Conservation (phyloP, 2,797 vertebrate genomes). For the Novumbra hubbsi region DNA sequence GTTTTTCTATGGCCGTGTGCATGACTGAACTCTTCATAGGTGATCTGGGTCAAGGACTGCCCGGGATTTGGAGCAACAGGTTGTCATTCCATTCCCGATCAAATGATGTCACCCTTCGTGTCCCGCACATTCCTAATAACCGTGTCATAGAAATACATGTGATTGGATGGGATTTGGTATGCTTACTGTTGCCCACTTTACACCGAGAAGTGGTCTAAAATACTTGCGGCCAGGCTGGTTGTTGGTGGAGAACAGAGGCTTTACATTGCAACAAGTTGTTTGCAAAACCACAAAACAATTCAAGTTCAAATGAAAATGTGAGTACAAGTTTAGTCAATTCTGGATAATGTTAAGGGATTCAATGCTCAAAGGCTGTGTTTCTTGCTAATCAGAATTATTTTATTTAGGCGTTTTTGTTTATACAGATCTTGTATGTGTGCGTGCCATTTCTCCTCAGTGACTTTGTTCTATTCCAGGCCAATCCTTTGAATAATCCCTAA, state of each 20-base stretch:
- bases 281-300: neutral
- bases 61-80: conserved; percentile 48
- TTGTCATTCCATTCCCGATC: conserved; percentile 41
- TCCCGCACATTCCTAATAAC: conserved; percentile 59
- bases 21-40: neutral
- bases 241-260: neutral
- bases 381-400: neutral
- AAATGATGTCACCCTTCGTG: conserved; percentile 43
- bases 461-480: conserved; percentile 14
- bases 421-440: neutral
- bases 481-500: conserved; percentile 26
- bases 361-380: neutral
- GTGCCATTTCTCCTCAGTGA: neutral
- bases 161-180: conserved; percentile 37
- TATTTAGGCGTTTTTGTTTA: neutral
- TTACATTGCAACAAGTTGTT: neutral
- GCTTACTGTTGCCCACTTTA: conserved; percentile 15
- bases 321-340: neutral
- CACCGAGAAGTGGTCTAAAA: neutral
- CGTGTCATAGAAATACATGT: conserved; percentile 38
- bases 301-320: neutral
- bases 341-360: neutral
- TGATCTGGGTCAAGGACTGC: conserved; percentile 22
- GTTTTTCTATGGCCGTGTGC: neutral
- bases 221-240: neutral